A percentile compares a stretch with the other conserved stretches of the same genome.
These are phyloP conservation scores for Otis tarda DNA, from an alignment of 2,113 vertebrate genomes.

Conservation along the genomic window DNA sequence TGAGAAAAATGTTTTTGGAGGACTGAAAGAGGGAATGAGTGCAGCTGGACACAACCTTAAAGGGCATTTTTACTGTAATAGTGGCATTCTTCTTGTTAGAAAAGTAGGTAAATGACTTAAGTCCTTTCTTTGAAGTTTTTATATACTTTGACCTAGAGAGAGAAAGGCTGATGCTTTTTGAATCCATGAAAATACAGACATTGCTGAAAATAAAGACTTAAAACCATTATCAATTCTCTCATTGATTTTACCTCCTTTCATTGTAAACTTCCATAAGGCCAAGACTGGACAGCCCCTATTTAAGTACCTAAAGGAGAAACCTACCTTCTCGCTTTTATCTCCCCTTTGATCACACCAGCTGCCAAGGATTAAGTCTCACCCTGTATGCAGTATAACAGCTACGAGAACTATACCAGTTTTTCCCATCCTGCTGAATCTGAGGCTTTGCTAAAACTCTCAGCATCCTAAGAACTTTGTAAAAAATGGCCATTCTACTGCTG, in stretches of 20 bases:
- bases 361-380: not conserved
- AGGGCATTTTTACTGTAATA: not conserved
- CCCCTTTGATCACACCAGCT: not conserved
- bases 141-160: not conserved
- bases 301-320: not conserved
- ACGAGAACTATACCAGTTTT: not conserved
- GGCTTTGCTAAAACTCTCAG: not conserved
- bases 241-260: not conserved
- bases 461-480: not conserved
- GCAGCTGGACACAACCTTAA: not conserved
- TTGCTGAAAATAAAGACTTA: not conserved
- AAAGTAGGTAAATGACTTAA: not conserved
- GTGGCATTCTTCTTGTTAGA: not conserved
- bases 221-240: not conserved
- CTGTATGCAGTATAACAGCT: not conserved
- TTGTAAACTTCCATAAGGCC: not conserved
- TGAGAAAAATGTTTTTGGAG: not conserved
- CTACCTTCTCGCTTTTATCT: not conserved
- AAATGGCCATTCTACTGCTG: not conserved
- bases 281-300: not conserved
- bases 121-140: not conserved
- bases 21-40: not conserved
- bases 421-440: not conserved
- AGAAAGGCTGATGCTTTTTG: not conserved
- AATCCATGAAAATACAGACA: not conserved